These are phyloP conservation scores for Pomacea maculata DNA, from an alignment of 1,140 invertebrate genomes.

Conservation along the genomic window DNA sequence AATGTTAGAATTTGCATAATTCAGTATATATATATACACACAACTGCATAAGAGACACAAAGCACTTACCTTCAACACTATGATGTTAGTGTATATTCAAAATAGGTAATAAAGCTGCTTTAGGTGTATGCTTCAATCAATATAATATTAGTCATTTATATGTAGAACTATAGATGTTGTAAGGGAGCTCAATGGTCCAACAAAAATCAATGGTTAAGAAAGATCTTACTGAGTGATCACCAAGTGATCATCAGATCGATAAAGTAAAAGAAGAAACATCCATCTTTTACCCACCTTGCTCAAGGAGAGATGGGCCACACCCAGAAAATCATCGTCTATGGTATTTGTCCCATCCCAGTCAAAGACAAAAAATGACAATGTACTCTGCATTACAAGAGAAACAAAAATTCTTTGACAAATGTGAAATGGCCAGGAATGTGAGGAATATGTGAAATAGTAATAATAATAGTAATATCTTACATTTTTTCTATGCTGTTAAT, in stretches of 20 bases:
- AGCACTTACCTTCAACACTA: too few relatives aligned
- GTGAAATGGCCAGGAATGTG: too few relatives aligned
- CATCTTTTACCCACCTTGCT: conserved; percentile 53
- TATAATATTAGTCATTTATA: background rate
- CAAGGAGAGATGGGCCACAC: conserved; percentile 50
- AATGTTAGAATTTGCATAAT: too few relatives aligned
- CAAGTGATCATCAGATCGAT: background rate
- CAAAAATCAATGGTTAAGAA: background rate
- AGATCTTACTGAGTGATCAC: background rate
- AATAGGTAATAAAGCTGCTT: too few relatives aligned
- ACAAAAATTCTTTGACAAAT: background rate
- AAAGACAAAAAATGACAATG: conserved; percentile 63
- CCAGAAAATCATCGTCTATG: conserved; percentile 63
- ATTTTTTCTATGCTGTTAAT: background rate
- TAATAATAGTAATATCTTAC: background rate
- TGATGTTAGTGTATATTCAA: too few relatives aligned
- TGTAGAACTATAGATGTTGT: background rate
- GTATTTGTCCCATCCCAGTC: conserved; percentile 62
- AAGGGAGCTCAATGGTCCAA: background rate
- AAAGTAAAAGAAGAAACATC: background rate
- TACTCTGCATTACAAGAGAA: conserved; percentile 61
- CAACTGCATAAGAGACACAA: too few relatives aligned
- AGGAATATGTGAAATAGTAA: background rate
- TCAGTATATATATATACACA: too few relatives aligned
- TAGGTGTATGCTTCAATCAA: too few relatives aligned